Percentiles rank a stretch among this genome's conserved stretches.
phyloP scores from a whole-genome alignment of 1,140 invertebrate genomes.

The Heliothis subflexa region DNA sequence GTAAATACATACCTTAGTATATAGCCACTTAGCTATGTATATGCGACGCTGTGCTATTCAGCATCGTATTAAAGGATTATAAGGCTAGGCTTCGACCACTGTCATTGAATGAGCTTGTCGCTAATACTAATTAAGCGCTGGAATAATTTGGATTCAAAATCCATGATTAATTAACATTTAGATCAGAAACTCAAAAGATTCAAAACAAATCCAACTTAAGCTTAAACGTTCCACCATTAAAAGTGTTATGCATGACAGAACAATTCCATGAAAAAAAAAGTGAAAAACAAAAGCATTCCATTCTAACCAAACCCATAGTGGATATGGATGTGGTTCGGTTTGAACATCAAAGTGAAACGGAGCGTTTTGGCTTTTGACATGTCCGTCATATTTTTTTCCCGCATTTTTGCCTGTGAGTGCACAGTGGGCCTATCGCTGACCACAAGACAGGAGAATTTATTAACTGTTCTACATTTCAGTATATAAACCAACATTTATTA shows the following conservation, averaged over 20 bases:
- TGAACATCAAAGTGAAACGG: constrained; percentile 24
- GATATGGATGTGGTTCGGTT: constrained; percentile 1
- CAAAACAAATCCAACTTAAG: too few species aligned
- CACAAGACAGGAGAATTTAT: neutral
- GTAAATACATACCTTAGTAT: neutral
- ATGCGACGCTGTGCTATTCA: neutral
- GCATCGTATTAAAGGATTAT: constrained; percentile 32
- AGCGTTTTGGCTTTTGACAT: constrained; percentile 18
- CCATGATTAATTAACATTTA: too few species aligned
- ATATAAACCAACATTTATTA: too few species aligned
- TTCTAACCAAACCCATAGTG: constrained; percentile 5
- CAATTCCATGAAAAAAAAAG: neutral
- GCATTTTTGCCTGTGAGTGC: constrained; percentile 2
- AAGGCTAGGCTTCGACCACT: constrained; percentile 14
- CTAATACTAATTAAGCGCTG: constrained; percentile 32
- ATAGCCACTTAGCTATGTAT: constrained; percentile 5
- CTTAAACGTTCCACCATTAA: too few species aligned
- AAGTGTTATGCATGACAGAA: neutral
- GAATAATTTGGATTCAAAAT: constrained; percentile 15
- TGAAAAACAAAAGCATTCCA: neutral
- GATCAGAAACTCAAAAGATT: too few species aligned
- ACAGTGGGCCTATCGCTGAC: neutral
- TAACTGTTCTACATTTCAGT: too few species aligned
- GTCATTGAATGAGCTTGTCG: constrained; percentile 15
- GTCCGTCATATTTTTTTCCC: constrained; percentile 8